These are phyloP conservation scores for Dolichotis patagonum DNA, from an alignment of 2,113 vertebrate genomes.

Conservation along the genomic window DNA sequence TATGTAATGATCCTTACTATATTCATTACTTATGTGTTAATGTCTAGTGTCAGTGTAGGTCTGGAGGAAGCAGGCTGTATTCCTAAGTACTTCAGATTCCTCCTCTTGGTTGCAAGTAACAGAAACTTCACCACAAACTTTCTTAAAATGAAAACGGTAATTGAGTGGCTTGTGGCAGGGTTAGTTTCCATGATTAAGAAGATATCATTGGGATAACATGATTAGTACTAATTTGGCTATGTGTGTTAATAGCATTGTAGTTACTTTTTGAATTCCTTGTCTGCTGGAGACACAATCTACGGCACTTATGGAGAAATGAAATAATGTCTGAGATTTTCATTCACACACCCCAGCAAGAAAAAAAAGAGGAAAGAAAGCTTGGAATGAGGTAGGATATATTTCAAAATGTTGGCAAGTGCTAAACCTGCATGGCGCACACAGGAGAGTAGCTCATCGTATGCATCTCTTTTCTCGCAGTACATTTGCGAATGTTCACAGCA, in stretches of 20 bases:
- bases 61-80: background rate
- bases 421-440: background rate
- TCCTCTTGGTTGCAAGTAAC: background rate
- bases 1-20: background rate
- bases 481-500: background rate
- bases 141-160: slow-evolving; percentile 14
- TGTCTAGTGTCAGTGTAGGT: background rate
- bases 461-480: background rate
- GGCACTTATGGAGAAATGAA: background rate
- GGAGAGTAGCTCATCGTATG: background rate
- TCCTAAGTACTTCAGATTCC: slow-evolving; percentile 23
- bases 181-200: background rate
- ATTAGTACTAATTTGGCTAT: slow-evolving; percentile 5
- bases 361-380: background rate
- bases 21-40: slow-evolving; percentile 28
- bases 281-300: background rate
- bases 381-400: background rate
- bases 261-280: background rate
- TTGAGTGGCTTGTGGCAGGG: background rate
- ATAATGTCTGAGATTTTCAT: background rate
- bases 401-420: background rate
- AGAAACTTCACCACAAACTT: background rate
- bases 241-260: background rate
- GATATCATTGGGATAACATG: background rate
- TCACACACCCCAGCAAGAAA: background rate